phyloP scores from a whole-genome alignment of 2,888 invertebrate species.

The Seira musarum region DNA sequence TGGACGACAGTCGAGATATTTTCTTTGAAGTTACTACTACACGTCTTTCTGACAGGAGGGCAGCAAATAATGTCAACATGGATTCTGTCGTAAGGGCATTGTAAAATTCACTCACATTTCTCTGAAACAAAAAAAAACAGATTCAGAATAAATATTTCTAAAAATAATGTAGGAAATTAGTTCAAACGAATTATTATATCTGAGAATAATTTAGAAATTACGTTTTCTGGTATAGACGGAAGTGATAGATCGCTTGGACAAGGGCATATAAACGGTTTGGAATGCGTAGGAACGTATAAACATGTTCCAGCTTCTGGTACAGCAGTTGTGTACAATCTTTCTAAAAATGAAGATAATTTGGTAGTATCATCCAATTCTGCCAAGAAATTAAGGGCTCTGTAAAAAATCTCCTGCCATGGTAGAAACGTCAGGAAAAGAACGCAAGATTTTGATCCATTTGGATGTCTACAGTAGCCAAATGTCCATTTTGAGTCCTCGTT shows the following conservation, averaged over 20 bases:
- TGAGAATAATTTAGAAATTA: too few relatives aligned
- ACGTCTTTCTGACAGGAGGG: conserved; percentile 93
- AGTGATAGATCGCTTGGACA: conserved; percentile 86
- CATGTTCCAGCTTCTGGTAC: conserved; percentile 81
- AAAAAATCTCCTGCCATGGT: conserved; percentile 98
- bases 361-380: conserved; percentile 75
- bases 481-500: conserved; percentile 96
- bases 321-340: conserved; percentile 79
- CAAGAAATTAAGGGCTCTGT: conserved; percentile 85
- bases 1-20: conserved; percentile 90
- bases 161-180: too few relatives aligned
- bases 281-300: conserved; percentile 75
- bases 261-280: conserved; percentile 80
- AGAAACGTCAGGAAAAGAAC: conserved; percentile 89
- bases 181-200: too few relatives aligned
- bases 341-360: conserved; percentile 78
- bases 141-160: too few relatives aligned
- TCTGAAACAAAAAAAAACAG: conserved; percentile 75
- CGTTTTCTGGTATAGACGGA: conserved; percentile 97
- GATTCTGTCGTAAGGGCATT: conserved; percentile 95
- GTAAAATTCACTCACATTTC: conserved; percentile 97
- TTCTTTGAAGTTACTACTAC: conserved; percentile 94
- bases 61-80: conserved; percentile 97
- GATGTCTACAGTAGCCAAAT: conserved; percentile 97
- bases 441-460: conserved; percentile 90